These are phyloP conservation scores for Chaenocephalus aceratus DNA, from an alignment of 2,113 vertebrate species.

Conservation along the genomic window DNA sequence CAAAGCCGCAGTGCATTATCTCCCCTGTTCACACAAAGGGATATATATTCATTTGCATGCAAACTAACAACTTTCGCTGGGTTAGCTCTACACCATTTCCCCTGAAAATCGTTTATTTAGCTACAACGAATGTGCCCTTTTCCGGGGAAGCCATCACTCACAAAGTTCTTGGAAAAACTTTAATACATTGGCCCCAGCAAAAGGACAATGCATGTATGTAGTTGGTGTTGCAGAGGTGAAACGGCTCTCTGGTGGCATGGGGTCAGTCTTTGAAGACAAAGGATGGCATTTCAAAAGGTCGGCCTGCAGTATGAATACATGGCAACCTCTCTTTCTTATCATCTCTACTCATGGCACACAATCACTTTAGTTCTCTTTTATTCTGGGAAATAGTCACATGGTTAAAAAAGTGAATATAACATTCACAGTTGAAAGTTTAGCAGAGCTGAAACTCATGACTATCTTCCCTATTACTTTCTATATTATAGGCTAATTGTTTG, in stretches of 20 bases:
- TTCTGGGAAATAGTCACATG: constrained; percentile 7
- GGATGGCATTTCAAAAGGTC: constrained; percentile 77
- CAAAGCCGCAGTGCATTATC: constrained; percentile 21
- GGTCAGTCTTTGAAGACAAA: constrained; percentile 59
- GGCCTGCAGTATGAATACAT: constrained; percentile 43
- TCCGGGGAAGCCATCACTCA: background rate
- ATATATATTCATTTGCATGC: background rate
- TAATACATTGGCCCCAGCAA: background rate
- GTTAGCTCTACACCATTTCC: background rate
- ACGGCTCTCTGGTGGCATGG: constrained; percentile 32
- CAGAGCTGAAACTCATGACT: too few species aligned
- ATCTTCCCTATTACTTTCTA: too few species aligned
- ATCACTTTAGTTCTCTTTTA: constrained; percentile 15
- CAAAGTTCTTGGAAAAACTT: constrained; percentile 12
- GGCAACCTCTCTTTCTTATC: constrained; percentile 42
- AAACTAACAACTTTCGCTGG: constrained; percentile 3
- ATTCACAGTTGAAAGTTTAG: background rate
- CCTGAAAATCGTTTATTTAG: background rate
- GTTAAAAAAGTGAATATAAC: background rate
- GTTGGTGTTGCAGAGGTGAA: constrained; percentile 36
- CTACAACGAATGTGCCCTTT: background rate
- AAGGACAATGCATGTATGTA: constrained; percentile 11
- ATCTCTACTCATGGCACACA: constrained; percentile 15
- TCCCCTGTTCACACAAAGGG: constrained; percentile 10
- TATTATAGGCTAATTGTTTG: too few species aligned